A percentile compares a stretch with the other conserved stretches of the same genome.
Conservation (phyloP, 2,797 vertebrate genomes). For the Enteromius trimaculatus region DNA sequence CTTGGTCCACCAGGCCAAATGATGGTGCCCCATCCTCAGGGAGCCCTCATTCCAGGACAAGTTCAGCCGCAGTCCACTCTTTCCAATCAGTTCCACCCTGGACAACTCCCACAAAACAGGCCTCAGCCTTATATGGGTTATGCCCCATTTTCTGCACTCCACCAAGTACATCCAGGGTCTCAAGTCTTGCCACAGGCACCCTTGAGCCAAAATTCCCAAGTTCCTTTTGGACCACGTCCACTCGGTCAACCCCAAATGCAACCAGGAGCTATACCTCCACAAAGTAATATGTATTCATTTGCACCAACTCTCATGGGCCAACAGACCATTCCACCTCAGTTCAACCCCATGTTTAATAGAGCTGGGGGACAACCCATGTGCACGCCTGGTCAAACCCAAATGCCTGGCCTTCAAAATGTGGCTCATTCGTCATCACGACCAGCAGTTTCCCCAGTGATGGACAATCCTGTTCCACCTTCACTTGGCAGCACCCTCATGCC, state of each 20-base stretch:
- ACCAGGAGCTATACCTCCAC: constrained; percentile 32
- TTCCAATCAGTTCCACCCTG: constrained; percentile 42
- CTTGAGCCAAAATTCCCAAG: constrained; percentile 39
- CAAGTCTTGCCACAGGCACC: constrained; percentile 33
- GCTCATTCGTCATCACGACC: constrained; percentile 47
- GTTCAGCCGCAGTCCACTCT: constrained; percentile 27
- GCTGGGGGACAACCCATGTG: constrained; percentile 31
- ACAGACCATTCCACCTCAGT: constrained; percentile 55
- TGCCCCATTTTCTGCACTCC: constrained; percentile 6
- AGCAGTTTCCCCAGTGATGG: constrained; percentile 36
- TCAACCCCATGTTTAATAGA: constrained; percentile 59
- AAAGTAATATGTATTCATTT: constrained; percentile 23
- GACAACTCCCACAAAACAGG: constrained; percentile 42
- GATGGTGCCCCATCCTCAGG: constrained; percentile 25
- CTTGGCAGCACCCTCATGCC: constrained; percentile 49
- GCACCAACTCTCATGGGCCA: constrained; percentile 57
- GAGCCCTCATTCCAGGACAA: constrained; percentile 34
- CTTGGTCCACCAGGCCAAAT: constrained; percentile 30
- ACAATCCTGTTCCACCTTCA: constrained; percentile 52
- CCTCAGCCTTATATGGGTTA: constrained; percentile 37
- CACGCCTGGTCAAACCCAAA: constrained; percentile 34
- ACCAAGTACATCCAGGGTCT: constrained; percentile 19
- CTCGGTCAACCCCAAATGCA: constrained; percentile 45
- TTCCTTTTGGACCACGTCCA: constrained; percentile 37
- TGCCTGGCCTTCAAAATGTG: constrained; percentile 56